Conservation (phyloP, 2,113 vertebrate species). For the Pao palembangensis region DNA sequence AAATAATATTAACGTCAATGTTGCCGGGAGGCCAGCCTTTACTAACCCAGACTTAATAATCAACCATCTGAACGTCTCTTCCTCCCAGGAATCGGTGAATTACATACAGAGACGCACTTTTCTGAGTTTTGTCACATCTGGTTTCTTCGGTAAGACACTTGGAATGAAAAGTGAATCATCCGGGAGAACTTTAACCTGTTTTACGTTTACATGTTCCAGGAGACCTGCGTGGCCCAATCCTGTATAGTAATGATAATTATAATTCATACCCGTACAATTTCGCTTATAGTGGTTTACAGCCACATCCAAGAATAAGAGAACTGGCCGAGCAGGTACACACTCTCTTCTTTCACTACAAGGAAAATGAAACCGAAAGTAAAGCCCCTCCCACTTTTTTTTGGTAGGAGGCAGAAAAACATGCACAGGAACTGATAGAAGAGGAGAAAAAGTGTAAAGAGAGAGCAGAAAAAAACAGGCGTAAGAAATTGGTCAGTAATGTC, state of each 20-base stretch:
- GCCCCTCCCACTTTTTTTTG: background rate
- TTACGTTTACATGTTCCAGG: background rate
- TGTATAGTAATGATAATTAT: background rate
- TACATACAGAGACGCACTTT: no score
- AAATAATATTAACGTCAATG: no score
- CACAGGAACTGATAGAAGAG: constrained; percentile 54
- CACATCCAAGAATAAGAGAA: constrained; percentile 45
- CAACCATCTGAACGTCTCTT: background rate
- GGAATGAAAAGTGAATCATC: no score
- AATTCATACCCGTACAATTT: background rate
- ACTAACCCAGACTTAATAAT: no score
- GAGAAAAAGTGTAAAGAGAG: constrained; percentile 66
- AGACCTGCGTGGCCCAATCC: constrained; percentile 10
- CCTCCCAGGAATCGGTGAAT: background rate
- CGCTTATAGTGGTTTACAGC: constrained; percentile 22
- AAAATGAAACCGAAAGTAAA: background rate
- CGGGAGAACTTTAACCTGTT: no score
- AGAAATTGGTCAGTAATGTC: constrained; percentile 66
- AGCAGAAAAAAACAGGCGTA: constrained; percentile 68
- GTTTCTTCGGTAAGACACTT: no score
- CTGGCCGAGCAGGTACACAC: constrained; percentile 63
- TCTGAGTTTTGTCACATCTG: no score
- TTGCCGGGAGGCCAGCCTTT: no score
- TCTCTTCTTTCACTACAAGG: background rate
- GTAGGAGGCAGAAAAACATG: constrained; percentile 68